Percentiles rank a stretch among this genome's conserved stretches.
Evolutionary conservation across 2,113 vertebrate species (phyloP).

Genomic region (Odobenus rosmarus): DNA sequence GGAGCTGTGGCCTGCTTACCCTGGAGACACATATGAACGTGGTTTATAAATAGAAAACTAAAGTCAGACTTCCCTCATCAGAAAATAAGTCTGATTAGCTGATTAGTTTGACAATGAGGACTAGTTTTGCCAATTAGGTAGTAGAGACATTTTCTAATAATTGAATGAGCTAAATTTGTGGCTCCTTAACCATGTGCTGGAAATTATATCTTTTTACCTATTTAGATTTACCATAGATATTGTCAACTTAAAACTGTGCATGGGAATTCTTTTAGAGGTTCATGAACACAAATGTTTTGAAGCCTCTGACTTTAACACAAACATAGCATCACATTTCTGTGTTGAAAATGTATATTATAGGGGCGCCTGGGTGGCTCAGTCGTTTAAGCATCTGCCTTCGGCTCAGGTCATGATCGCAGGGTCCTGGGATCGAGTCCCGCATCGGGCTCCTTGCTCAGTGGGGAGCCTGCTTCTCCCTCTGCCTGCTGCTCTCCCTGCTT

Average conservation of each 20-base stretch:
- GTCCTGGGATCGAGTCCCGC: no score
- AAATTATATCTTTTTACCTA: slow-evolving; percentile 20
- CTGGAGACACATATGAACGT: neutral
- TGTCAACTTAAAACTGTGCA: neutral
- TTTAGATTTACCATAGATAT: slow-evolving; percentile 7
- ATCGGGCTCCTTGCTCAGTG: no score
- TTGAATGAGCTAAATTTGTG: neutral
- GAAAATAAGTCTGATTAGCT: neutral
- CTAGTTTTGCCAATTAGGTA: slow-evolving; percentile 22
- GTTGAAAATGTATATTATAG: neutral
- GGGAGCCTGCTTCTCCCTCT: no score
- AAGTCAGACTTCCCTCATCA: slow-evolving; percentile 14
- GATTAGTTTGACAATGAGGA: slow-evolving; percentile 14
- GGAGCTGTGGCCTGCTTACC: neutral
- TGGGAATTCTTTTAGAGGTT: neutral
- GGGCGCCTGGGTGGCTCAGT: neutral
- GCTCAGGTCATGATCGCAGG: neutral
- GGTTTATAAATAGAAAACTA: slow-evolving; percentile 33
- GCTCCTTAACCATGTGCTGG: neutral
- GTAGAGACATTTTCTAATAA: slow-evolving; percentile 22
- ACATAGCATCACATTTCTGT: neutral
- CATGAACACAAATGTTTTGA: neutral
- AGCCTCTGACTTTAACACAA: neutral
- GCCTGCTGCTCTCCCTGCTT: no score
- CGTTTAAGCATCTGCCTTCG: neutral